Conservation (phyloP, 2,113 vertebrate species). For the Dipodomys merriami region DNA sequence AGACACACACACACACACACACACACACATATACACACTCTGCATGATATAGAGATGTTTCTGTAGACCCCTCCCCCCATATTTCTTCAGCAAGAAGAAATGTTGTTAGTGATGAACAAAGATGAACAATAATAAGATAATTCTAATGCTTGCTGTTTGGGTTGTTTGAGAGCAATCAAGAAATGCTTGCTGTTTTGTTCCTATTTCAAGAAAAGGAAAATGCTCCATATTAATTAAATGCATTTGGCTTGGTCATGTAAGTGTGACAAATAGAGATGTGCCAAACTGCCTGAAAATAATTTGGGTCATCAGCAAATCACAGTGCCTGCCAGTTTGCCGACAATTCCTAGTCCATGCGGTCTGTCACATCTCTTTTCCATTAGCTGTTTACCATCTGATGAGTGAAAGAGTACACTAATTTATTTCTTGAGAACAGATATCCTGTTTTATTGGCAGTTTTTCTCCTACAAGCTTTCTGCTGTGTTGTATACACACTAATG, state of each 20-base stretch:
- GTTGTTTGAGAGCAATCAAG: slow-evolving; percentile 28
- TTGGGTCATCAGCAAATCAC: slow-evolving; percentile 83
- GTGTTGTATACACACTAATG: slow-evolving; percentile 19
- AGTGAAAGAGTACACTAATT: slow-evolving; percentile 61
- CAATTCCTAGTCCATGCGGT: slow-evolving; percentile 82
- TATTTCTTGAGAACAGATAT: slow-evolving; percentile 65
- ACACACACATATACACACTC: background rate
- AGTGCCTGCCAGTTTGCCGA: slow-evolving; percentile 83
- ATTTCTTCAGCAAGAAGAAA: slow-evolving; percentile 66
- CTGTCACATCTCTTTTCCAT: slow-evolving; percentile 83
- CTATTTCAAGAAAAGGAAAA: slow-evolving; percentile 68
- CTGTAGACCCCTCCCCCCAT: background rate
- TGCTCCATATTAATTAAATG: slow-evolving; percentile 82
- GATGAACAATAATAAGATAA: slow-evolving; percentile 21
- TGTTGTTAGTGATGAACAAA: slow-evolving; percentile 40
- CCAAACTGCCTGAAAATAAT: slow-evolving; percentile 85
- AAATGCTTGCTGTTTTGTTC: slow-evolving; percentile 68
- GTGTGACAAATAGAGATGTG: slow-evolving; percentile 85
- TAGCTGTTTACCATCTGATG: slow-evolving; percentile 84
- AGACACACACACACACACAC: no score
- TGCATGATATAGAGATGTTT: background rate
- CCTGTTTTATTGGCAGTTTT: slow-evolving; percentile 33
- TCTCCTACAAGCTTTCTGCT: background rate
- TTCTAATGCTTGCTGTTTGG: slow-evolving; percentile 14
- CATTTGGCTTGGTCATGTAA: slow-evolving; percentile 80